Evolutionary conservation across 2,797 vertebrate genomes (phyloP).

Genomic region (Vireo griseus): DNA sequence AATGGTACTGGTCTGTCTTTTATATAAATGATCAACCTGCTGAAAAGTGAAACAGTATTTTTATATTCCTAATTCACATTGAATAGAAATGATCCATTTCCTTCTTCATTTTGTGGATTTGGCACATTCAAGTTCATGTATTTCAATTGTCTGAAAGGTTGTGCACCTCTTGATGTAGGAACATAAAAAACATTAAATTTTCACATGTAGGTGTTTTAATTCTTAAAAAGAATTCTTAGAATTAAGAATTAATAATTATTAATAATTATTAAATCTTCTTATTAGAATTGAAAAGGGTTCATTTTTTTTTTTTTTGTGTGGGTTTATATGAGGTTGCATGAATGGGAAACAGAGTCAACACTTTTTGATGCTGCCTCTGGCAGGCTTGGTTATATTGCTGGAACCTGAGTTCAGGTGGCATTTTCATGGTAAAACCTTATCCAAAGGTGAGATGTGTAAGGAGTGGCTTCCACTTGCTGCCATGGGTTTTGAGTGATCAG

Average conservation of each 20-base stretch:
- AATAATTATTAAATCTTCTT: not conserved
- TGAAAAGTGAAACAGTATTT: not conserved
- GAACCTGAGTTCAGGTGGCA: not conserved
- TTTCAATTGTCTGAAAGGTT: not conserved
- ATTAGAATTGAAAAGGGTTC: not conserved
- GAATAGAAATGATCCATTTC: accelerated
- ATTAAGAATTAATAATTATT: not conserved
- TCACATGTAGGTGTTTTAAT: not conserved
- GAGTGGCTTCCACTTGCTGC: not conserved
- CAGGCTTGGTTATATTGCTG: not conserved
- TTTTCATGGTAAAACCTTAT: not conserved
- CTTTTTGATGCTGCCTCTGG: not conserved
- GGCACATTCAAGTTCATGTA: not conserved
- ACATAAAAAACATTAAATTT: not conserved
- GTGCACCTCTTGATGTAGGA: not conserved
- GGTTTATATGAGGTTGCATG: not conserved
- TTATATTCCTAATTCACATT: not conserved
- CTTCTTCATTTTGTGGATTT: not conserved
- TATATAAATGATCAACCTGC: not conserved
- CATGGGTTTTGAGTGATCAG: constrained; percentile 13
- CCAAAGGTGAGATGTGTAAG: not conserved
- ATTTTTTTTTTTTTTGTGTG: not conserved
- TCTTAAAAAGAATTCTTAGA: not conserved
- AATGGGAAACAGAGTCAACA: not conserved
- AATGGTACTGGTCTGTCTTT: not conserved